phyloP scores from a whole-genome alignment of 1,140 invertebrate genomes.

The Argopecten irradians region DNA sequence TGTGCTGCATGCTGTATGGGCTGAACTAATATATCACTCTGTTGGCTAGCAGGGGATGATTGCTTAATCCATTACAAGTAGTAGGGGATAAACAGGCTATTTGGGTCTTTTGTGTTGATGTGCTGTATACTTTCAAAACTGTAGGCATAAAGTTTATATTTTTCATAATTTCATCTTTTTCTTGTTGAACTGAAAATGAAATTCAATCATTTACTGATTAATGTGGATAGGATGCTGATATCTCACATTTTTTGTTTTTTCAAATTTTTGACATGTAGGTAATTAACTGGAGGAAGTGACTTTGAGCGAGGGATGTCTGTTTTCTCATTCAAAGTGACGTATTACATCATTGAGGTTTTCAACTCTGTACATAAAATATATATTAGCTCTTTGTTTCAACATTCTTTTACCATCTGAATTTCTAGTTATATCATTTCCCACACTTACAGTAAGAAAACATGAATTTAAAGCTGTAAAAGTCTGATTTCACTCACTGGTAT shows the following conservation, averaged over 20 bases:
- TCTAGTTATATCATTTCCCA: background rate
- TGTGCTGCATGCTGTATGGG: background rate
- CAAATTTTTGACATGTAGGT: background rate
- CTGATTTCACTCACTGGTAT: background rate
- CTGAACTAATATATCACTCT: background rate
- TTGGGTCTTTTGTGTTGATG: background rate
- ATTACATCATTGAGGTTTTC: background rate
- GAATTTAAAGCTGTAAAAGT: background rate
- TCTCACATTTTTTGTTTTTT: too few species aligned
- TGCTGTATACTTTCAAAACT: too few species aligned
- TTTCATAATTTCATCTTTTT: too few species aligned
- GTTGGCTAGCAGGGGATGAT: too few species aligned
- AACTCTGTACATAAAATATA: background rate
- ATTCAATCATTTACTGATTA: too few species aligned
- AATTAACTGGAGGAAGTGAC: background rate
- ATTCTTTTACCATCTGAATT: background rate
- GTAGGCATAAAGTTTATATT: too few species aligned
- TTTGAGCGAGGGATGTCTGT: background rate
- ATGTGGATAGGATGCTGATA: too few species aligned
- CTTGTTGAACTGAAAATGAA: too few species aligned
- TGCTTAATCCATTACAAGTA: too few species aligned
- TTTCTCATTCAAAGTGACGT: background rate
- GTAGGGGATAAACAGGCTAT: background rate
- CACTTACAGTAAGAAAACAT: background rate
- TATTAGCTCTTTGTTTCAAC: background rate